Base-by-base conservation (phyloP, 23 tunicate species). In the Aplidium turbinatum region DNA sequence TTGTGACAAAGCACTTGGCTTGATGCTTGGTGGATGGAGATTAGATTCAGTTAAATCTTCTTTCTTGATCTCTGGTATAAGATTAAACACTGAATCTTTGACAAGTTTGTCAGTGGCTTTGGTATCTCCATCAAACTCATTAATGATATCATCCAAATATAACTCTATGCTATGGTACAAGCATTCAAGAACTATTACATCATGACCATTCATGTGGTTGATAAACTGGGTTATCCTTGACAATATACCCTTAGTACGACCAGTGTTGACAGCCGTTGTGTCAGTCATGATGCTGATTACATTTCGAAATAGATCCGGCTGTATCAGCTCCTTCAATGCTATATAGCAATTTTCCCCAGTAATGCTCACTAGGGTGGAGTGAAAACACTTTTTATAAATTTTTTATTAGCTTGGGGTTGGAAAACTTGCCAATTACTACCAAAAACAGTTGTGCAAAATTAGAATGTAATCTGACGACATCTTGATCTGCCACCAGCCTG, bases 251-350 rank as follows among this genome's bases (percentile, higher is more conserved):
- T 54, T 54, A 18, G 21, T 11, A 4, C 60, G 60, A 4, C 60
- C 22, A 54, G 60, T 42, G 60, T 54, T 54, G 22, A 54, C 22
- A 54, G 22, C 60, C 19, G 60, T 54, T 54, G 60, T 54, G 21
- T 54, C 60, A n/a, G 60, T 54, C 60, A 54, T 54, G 21, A 54
- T 54, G 60, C 60, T 54, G 4, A 54, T 54, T 22, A n/a, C 60
- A 54, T 54, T 22, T n/a, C 21, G 60, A 22, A 54, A n/a, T 54
- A 54, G 19, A 54, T 54, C 60, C 22, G 22, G n/a, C 19, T 54
- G 24, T 54, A 54, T 54, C 19, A 54, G n/a, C 60, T 54, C 60
- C 21, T 54, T 54, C 22, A 54, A 25, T 54, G 60, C 60, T 11
- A 54, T 13, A 25, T 18, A 54, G 60, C 60, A 54, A n/a, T 54